Conservation (phyloP, 2,888 invertebrate genomes). For the Hofmannophila pseudospretella region DNA sequence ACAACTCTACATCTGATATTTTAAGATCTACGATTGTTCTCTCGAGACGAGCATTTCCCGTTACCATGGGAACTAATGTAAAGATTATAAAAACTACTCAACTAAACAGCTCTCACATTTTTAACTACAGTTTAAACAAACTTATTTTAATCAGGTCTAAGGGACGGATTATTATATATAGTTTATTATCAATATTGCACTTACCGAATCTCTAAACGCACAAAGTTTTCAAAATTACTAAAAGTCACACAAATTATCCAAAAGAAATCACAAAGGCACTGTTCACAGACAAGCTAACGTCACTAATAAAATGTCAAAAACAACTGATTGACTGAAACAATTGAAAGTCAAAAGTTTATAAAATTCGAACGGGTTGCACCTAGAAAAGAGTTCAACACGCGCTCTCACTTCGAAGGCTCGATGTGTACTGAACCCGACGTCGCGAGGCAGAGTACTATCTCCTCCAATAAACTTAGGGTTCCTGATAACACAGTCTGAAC, state of each 20-base stretch:
- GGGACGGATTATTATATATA: neutral
- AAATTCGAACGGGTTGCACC: constrained; percentile 4
- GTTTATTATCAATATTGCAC: neutral
- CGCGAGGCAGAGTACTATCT: constrained; percentile 53
- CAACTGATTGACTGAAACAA: neutral
- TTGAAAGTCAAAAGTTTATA: neutral
- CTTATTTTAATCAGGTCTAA: too few relatives aligned
- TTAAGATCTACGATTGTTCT: neutral
- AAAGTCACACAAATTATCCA: constrained; percentile 7
- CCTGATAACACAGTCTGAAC: constrained; percentile 61
- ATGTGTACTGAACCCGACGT: constrained; percentile 42
- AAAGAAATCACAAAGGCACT: constrained; percentile 2
- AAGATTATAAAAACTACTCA: neutral
- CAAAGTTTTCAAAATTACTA: constrained; percentile 5
- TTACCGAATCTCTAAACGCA: neutral
- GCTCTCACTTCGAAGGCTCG: constrained; percentile 45
- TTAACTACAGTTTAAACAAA: too few relatives aligned
- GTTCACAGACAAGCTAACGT: neutral
- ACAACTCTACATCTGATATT: neutral
- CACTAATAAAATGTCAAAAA: neutral
- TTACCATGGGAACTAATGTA: constrained; percentile 1
- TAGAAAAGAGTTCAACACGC: constrained; percentile 48
- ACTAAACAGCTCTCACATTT: neutral
- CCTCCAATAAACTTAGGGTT: constrained; percentile 47
- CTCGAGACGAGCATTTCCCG: neutral